Base-by-base conservation (phyloP, 2,888 invertebrate species). In the Lordiphosa fenestrarum region DNA sequence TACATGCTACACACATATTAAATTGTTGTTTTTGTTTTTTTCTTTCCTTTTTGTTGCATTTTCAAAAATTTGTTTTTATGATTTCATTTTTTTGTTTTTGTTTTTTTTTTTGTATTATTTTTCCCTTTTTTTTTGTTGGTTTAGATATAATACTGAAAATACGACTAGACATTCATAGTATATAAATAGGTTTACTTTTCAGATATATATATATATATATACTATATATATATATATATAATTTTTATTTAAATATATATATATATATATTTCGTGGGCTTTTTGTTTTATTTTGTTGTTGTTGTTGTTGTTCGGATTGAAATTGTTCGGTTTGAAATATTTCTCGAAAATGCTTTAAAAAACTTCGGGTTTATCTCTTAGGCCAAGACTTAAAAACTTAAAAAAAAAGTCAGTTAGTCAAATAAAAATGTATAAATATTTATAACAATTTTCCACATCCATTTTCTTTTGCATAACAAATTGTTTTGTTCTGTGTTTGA, bases 101-200 rank as follows among this genome's bases (percentile, higher is more conserved):
- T 48, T 48, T 57, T 38, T 49, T 36, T 40, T 19, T n/a, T 40
- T 36, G 23, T 19, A 19, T 19, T 19, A 19, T 19, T 19, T 19
- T 19, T 19, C 19, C 19, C 1, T 35, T 30, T 33, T 40, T 10
- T 41, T 55, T 37, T 69, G 55, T 50, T 23, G 54, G 47, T 54
- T 57, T 50, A 80, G 85, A 83, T 86, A 85, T 87, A 88, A 88
- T 88, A 88, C 88, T 88, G 88, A 87, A 88, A 87, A 88, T 87
- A 88, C 88, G 88, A 88, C 88, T 88, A 88, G 88, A 88, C 87
- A 86, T 87, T 87, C 85, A 86, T 86, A 86, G 72, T 77, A 85
- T 66, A 74, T 73, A 72, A 75, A 80, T 81, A 77, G 68, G 62
- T 65, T 70, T 72, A 62, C 70, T 69, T 70, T 65, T 68, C 68